Percentiles rank a stretch among this genome's conserved stretches.
Conservation (phyloP, 2,888 invertebrate genomes). For the Mesorhabditis spiculigera region DNA sequence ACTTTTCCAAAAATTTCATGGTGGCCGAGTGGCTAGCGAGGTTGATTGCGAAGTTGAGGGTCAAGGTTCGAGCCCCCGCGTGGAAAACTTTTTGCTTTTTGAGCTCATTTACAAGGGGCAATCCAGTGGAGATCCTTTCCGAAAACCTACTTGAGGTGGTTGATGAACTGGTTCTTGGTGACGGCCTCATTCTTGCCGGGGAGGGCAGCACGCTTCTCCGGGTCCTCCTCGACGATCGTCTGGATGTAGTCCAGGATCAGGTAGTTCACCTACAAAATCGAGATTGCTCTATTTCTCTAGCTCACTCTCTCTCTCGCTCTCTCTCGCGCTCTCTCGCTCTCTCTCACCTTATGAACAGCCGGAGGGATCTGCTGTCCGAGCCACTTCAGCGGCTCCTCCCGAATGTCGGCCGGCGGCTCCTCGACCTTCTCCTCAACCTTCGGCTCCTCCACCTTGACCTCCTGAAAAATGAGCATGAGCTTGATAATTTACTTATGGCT, state of each 20-base stretch:
- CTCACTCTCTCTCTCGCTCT: neutral
- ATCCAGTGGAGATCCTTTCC: too few relatives aligned
- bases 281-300: neutral
- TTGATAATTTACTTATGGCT: neutral
- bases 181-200: constrained; percentile 49
- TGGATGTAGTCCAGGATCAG: constrained; percentile 48
- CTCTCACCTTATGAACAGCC: constrained; percentile 50
- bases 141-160: constrained; percentile 24
- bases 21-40: too few relatives aligned
- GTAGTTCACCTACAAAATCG: constrained; percentile 43
- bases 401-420: constrained; percentile 47
- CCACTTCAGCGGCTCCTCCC: constrained; percentile 52
- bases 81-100: too few relatives aligned
- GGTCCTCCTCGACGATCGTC: constrained; percentile 42
- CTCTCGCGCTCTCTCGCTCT: constrained; percentile 66
- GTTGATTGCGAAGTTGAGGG: too few relatives aligned
- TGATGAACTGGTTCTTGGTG: constrained; percentile 51
- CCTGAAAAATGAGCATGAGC: constrained; percentile 10
- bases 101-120: too few relatives aligned
- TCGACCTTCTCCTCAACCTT: constrained; percentile 37
- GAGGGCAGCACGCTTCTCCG: constrained; percentile 38
- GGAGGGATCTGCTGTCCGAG: constrained; percentile 48
- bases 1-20: too few relatives aligned
- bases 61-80: too few relatives aligned
- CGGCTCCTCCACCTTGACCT: constrained; percentile 19